Evolutionary conservation across 2,113 vertebrate genomes (phyloP), one percentile per base, ranked within the genome.

Genomic region (Lophura nycthemera): DNA sequence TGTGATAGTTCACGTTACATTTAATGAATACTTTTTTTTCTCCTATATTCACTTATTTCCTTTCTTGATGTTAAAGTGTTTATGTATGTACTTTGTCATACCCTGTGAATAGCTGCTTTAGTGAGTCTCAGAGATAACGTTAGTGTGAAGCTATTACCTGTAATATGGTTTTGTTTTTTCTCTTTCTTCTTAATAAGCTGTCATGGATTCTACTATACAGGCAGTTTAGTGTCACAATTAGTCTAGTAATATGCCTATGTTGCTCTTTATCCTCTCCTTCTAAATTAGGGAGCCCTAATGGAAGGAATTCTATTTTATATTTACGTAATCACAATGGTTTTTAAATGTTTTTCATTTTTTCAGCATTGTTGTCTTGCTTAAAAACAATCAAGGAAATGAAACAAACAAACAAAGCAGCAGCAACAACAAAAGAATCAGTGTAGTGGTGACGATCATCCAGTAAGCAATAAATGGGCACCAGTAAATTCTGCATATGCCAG

Each of bases 141-240:
- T 75, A 30, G 15, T 47, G 57, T 54, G 30, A 77, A 92, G 56
- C 34, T 61, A 38, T 72, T 80, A 48, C 21, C n/a, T 67, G 6
- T 12, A n/a, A 15, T 13, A 43, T 57, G 16, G 27, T 34, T 96
- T 84, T 84, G 86, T 73, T 90, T 95, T 93, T 75, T 13, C 22
- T 34, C 40, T 72, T 66, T 75, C 63, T 74, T 82, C 40, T 78
- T 81, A 52, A 76, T 84, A 77, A 73, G 21, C 61, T 45, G 9
- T 59, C 38, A 29, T 0, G 34, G 18, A 18, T 72, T 89, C 63
- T 90, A 70, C 36, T 66, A 88, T 57, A 65, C 2, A 0, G 42
- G 57, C 76, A 93, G 73, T 52, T 93, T 84, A 84, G 70, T 78
- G 88, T 89, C 88, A 94, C 34, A 20, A 21, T 69, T 88, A 4